phyloP scores from a whole-genome alignment of 2,113 vertebrate species.

The Otis tarda region DNA sequence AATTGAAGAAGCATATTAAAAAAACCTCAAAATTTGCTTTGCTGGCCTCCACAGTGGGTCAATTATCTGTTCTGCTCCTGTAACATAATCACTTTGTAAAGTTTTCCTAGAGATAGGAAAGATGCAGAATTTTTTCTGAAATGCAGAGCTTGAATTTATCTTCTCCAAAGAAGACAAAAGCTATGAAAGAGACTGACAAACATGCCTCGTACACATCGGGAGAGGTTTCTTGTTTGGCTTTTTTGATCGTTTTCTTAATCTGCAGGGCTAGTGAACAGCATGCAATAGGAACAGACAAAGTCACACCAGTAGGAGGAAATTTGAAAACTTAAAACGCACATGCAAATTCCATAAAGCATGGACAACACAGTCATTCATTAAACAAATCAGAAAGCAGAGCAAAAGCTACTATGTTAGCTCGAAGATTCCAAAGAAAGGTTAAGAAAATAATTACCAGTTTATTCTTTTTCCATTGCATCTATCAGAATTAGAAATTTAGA shows the following conservation, averaged over 20 bases:
- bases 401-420: neutral
- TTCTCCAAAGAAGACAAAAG: neutral
- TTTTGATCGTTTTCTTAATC: neutral
- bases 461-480: constrained; percentile 66
- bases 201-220: neutral
- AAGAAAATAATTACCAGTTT: constrained; percentile 56
- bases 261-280: neutral
- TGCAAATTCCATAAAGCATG: neutral
- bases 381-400: neutral
- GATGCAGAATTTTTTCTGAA: neutral
- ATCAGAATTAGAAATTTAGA: constrained; percentile 55
- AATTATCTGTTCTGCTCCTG: neutral
- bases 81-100: neutral
- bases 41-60: neutral
- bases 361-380: neutral
- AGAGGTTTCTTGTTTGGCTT: neutral
- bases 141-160: neutral
- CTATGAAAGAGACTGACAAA: neutral
- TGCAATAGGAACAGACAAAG: neutral
- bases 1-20: neutral
- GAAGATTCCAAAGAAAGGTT: neutral
- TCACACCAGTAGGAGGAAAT: neutral
- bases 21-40: neutral
- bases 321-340: neutral
- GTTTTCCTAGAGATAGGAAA: neutral